Conservation (phyloP, 2,888 invertebrate species). For the Tricholauxania praeusta region DNA sequence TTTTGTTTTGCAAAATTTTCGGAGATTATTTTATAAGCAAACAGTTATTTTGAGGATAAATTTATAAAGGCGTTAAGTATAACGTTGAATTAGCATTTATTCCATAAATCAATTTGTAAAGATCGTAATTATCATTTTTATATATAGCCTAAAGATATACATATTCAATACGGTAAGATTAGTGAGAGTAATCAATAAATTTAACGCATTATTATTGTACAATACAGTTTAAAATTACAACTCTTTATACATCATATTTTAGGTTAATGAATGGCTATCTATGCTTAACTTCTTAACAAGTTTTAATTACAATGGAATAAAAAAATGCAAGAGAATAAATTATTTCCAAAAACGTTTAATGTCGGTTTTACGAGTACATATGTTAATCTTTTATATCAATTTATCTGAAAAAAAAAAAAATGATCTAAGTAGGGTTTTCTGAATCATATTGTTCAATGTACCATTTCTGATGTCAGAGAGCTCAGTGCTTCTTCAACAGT, state of each 20-base stretch:
- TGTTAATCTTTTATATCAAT: conserved; percentile 13
- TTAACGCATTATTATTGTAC: conserved; percentile 15
- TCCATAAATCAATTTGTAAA: no score
- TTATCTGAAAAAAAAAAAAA: conserved; percentile 25
- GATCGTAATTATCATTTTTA: no score
- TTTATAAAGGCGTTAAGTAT: no score
- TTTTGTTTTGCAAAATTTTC: no score
- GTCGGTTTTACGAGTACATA: background rate
- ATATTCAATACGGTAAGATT: no score
- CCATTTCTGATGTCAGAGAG: conserved; percentile 88
- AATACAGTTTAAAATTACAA: conserved; percentile 5
- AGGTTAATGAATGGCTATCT: conserved; percentile 1
- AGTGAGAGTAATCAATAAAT: background rate
- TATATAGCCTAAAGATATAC: no score
- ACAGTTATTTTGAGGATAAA: no score
- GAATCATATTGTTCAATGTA: conserved; percentile 58
- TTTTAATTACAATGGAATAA: conserved; percentile 1
- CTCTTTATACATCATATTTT: conserved; percentile 11
- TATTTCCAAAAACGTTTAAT: background rate
- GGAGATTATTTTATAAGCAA: no score
- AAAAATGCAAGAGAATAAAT: conserved; percentile 3
- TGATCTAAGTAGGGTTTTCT: background rate
- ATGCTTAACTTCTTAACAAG: conserved; percentile 8
- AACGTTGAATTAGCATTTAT: no score
- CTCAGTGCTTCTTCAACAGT: conserved; percentile 81